Conservation (phyloP, 2,888 invertebrate genomes). For the Epistrophe grossulariae region DNA sequence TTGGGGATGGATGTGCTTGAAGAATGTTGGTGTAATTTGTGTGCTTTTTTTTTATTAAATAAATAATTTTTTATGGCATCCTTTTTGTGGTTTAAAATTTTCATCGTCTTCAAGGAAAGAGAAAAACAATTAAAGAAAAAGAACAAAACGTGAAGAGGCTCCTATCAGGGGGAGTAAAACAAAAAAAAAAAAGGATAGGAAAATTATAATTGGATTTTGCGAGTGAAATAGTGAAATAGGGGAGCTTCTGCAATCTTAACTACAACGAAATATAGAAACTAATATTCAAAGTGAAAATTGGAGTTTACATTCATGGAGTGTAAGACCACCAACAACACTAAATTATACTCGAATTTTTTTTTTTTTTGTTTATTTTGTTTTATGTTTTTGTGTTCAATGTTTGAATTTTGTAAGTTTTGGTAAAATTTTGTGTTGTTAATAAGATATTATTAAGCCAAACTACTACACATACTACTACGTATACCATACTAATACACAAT, state of each 20-base stretch:
- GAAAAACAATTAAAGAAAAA: slow-evolving; percentile 19
- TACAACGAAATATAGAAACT: slow-evolving; percentile 80
- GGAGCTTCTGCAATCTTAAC: slow-evolving; percentile 80
- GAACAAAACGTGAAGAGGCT: slow-evolving; percentile 40
- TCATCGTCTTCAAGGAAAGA: slow-evolving; percentile 51
- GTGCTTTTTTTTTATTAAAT: slow-evolving; percentile 4
- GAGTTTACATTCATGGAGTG: slow-evolving; percentile 80
- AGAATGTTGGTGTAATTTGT: slow-evolving; percentile 23
- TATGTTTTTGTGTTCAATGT: slow-evolving; percentile 37
- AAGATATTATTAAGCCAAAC: slow-evolving; percentile 65
- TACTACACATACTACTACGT: slow-evolving; percentile 59
- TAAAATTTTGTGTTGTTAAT: slow-evolving; percentile 35
- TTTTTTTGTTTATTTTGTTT: slow-evolving; percentile 24
- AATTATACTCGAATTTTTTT: slow-evolving; percentile 62
- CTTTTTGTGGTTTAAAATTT: slow-evolving; percentile 48
- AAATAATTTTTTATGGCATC: slow-evolving; percentile 26
- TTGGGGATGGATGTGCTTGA: slow-evolving; percentile 3
- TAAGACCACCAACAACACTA: slow-evolving; percentile 79
- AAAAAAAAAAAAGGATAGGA: slow-evolving; percentile 26
- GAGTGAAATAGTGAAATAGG: slow-evolving; percentile 61
- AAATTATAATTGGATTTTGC: slow-evolving; percentile 54
- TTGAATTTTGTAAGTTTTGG: slow-evolving; percentile 14
- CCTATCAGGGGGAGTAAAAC: slow-evolving; percentile 7
- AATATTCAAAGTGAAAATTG: slow-evolving; percentile 81
- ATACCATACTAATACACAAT: slow-evolving; percentile 53